Percentiles rank a stretch among this genome's conserved stretches.
Evolutionary conservation across 92 coral and sea anemone species (phyloP).

Genomic region (Micromussa lordhowensis): DNA sequence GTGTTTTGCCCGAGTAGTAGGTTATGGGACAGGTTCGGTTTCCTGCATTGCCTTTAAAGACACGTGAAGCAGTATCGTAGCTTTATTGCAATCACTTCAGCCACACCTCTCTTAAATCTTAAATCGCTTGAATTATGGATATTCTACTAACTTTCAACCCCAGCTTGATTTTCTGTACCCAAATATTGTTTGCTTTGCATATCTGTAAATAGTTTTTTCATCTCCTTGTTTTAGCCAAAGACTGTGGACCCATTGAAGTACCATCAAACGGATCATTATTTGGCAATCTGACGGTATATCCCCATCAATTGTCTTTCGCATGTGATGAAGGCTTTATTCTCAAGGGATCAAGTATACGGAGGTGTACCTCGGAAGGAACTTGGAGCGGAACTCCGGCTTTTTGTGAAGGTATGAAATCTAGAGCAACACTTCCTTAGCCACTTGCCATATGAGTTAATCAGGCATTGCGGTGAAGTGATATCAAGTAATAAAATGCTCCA

Average conservation of each 20-base stretch:
- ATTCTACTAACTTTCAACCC: no score
- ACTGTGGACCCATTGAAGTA: conserved; percentile 55
- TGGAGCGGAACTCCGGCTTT: conserved; percentile 59
- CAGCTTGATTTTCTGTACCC: no score
- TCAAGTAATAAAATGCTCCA: no score
- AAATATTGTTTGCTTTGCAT: no score
- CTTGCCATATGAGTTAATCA: background rate
- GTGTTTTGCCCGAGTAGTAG: no score
- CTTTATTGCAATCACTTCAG: background rate
- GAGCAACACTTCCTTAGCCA: background rate
- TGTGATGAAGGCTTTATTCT: conserved; percentile 63
- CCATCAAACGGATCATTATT: conserved; percentile 55
- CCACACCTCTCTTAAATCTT: background rate
- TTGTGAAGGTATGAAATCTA: conserved; percentile 52
- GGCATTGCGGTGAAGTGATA: no score
- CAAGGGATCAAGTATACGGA: conserved; percentile 48
- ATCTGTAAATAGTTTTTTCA: background rate
- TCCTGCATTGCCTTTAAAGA: background rate
- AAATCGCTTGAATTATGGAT: background rate
- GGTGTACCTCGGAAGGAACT: conserved; percentile 50
- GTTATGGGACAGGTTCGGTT: no score
- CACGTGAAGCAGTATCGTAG: background rate
- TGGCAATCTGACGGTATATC: conserved; percentile 57
- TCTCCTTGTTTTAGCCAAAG: conserved; percentile 43
- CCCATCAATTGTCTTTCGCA: conserved; percentile 44